Evolutionary conservation across 1,140 invertebrate species (phyloP), one percentile per base, ranked within the genome.

Genomic region (Zaprionus ornatus): DNA sequence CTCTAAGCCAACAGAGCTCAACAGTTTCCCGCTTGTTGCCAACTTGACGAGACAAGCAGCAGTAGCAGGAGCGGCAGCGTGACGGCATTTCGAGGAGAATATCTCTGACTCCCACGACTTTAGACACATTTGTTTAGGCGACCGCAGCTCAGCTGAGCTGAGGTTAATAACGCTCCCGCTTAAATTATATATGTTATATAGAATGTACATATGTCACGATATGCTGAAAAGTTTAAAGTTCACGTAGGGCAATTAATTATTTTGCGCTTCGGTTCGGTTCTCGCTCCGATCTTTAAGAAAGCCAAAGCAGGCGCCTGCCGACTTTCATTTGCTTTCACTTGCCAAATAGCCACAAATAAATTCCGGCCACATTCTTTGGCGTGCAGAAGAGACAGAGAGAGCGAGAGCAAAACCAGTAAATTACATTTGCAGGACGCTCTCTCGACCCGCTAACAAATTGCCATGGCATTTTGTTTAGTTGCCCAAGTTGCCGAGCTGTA

Each of bases 311-410:
- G 70, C 55, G 21, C 57, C 66, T 67, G 61, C 23, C 19, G 45
- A 73, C 69, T 80, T 77, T 64, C 73, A 80, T 72, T 76, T 76
- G 61, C 68, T 72, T 76, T 62, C 64, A 78, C 71, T 78, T 78
- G 35, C 75, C 71, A 80, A 80, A 78, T 80, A 73, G 76, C 76
- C 76, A 63, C 76, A 80, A 79, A 80, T 80, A 79, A 80, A 80
- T 79, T 80, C 67, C 79, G 63, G 45, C 57, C 61, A 75, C 62
- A 75, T 80, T 68, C 70, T 65, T 74, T 56, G 74, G 45, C 62
- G 50, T 19, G 59, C 9, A 9, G 15, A 23, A 42, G 23, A 27
- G 13, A 19, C n/a, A 17, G 25, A 9, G 42, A 21, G 29, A 55
- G 32, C 27, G 25, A 65, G 73, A 59, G 73, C 60, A 64, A 50